A percentile compares a stretch with the other conserved stretches of the same genome.
These are phyloP conservation scores for Enteromius argenteus DNA, from an alignment of 2,797 vertebrate genomes.

Conservation along the genomic window DNA sequence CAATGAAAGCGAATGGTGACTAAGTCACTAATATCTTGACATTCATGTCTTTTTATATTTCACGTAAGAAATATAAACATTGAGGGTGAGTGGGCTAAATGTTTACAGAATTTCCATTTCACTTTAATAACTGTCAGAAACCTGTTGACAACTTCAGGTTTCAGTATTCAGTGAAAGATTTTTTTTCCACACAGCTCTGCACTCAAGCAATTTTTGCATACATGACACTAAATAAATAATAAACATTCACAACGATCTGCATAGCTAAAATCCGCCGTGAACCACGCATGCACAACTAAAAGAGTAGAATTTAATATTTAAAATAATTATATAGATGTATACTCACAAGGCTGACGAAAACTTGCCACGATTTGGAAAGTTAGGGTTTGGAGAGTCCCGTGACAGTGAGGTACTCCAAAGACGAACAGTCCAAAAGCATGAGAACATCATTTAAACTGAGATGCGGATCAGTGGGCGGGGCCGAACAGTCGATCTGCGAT, in stretches of 20 bases:
- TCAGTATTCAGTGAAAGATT: neutral
- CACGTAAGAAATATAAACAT: neutral
- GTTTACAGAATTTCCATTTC: neutral
- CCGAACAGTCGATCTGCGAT: conserved; percentile 59
- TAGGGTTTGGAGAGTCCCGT: conserved; percentile 71
- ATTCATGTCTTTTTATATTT: neutral
- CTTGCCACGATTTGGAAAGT: conserved; percentile 65
- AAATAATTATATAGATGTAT: conserved; percentile 41
- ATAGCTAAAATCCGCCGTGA: neutral
- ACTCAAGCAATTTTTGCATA: neutral
- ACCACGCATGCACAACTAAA: neutral
- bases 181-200: neutral
- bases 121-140: neutral
- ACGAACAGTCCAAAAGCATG: conserved; percentile 77
- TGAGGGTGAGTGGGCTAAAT: neutral
- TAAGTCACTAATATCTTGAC: neutral
- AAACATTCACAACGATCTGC: neutral
- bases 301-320: neutral
- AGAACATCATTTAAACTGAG: conserved; percentile 77
- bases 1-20: conserved; percentile 8
- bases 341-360: conserved; percentile 73
- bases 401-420: conserved; percentile 77
- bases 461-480: conserved; percentile 69
- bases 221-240: neutral
- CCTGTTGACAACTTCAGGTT: neutral